Conservation (phyloP, 2,888 invertebrate genomes). For the Ectobius pallidus region DNA sequence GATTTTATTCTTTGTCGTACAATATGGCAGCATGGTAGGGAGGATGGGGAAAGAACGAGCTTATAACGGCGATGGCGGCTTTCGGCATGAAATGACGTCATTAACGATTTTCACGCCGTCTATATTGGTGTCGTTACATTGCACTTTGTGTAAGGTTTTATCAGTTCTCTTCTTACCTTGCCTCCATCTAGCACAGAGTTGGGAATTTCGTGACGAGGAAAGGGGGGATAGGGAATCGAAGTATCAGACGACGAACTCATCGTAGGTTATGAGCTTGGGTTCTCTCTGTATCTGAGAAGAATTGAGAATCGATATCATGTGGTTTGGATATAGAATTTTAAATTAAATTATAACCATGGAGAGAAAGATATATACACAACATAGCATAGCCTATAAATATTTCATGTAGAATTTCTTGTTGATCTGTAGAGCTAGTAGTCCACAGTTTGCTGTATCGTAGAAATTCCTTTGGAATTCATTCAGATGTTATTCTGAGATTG, state of each 20-base stretch:
- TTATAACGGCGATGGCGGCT: slow-evolving; percentile 1
- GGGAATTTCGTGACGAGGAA: background rate
- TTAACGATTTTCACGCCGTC: slow-evolving; percentile 16
- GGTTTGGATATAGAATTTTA: background rate
- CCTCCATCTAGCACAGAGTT: background rate
- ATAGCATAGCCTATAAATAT: no score
- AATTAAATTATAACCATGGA: background rate
- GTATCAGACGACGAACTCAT: background rate
- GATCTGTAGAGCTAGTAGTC: no score
- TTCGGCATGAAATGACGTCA: slow-evolving; percentile 24
- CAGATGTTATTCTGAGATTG: no score
- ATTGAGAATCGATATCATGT: background rate
- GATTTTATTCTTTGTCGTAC: background rate
- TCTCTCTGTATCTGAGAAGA: background rate
- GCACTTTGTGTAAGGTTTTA: background rate
- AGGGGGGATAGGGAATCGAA: background rate
- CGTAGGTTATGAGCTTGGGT: background rate
- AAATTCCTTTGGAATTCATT: no score
- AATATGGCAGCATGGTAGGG: background rate
- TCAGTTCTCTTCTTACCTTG: background rate
- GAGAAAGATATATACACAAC: no score
- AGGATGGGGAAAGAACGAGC: background rate
- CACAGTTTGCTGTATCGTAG: no score
- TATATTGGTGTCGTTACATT: slow-evolving; percentile 14
- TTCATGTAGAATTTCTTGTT: no score